These are phyloP conservation scores for Pocillopora meandrina DNA, from an alignment of 92 coral and sea anemone species.

Conservation along the genomic window DNA sequence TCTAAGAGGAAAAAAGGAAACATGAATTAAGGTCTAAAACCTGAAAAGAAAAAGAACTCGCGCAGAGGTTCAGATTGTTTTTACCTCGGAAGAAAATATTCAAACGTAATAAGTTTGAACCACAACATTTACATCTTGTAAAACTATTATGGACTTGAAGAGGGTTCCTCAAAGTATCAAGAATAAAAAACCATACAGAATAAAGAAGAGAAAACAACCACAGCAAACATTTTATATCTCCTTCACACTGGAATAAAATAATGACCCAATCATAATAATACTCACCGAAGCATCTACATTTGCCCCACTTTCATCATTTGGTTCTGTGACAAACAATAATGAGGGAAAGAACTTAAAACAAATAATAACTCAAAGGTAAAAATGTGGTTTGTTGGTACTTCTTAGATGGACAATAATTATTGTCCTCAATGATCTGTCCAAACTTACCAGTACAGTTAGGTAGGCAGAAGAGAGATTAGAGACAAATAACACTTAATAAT, in stretches of 20 bases:
- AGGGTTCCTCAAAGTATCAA: too few relatives aligned
- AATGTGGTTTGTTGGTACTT: not conserved
- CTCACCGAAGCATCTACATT: constrained; percentile 98
- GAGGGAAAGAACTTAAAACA: not conserved
- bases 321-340: constrained; percentile 55
- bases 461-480: too few relatives aligned
- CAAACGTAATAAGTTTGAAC: too few relatives aligned
- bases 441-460: too few relatives aligned
- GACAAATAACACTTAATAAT: too few relatives aligned
- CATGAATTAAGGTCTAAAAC: not conserved
- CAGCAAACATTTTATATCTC: too few relatives aligned
- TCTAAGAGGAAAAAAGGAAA: constrained; percentile 53
- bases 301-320: constrained; percentile 99
- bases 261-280: not conserved
- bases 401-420: not conserved
- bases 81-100: too few relatives aligned
- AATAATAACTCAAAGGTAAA: not conserved
- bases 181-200: too few relatives aligned
- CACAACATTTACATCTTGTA: too few relatives aligned
- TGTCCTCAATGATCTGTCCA: too few relatives aligned
- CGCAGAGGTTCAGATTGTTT: not conserved
- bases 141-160: too few relatives aligned
- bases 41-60: not conserved
- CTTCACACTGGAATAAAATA: not conserved
- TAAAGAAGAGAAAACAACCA: too few relatives aligned